Evolutionary conservation across 2,797 vertebrate species (phyloP), one percentile per base, ranked within the genome.

Genomic region (Danionella dracula): DNA sequence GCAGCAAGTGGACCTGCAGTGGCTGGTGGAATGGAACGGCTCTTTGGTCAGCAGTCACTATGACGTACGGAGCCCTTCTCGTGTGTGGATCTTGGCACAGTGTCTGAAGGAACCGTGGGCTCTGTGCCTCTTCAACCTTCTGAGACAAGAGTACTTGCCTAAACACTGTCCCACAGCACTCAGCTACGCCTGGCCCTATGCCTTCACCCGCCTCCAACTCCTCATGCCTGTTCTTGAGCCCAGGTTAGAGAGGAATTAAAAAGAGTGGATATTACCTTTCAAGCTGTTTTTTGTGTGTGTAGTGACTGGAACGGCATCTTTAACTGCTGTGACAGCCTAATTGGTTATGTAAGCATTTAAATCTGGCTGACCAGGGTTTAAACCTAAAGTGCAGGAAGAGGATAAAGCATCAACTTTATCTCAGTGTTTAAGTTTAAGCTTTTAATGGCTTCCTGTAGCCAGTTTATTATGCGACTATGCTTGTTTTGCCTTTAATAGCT

Each of bases 11-110:
- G 97, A 99, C 79, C 87, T 99, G 11, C 95, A 97, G 84, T 98
- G 94, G 94, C 71, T 99, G 82, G 96, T 98, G 76, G 97, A 99
- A 72, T 98, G 97, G 96, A 93, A 91, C 2, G 95, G 93, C 0
- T 88, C 93, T 38, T 85, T 98, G 70, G 93, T 98, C 62, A 97
- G 96, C 73, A 97, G 96, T 68, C 92, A 94, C 50, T 98, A 97
- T 0, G 96, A 99, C 19, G 95, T 99, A 57, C 95, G 93, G 86
- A 98, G 96, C 76, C 95, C 96, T 34, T 98, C 95, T 58, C 93
- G 96, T 1, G 95, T 99, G 55, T 99, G 97, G 97, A 97, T 98
- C 83, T 97, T 96, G 38, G 93, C 97, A 54, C 97, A 98, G 80
- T 97, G 93, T 0, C 82, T 96, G 60, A 96, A 94, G 78, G 97